phyloP scores from a whole-genome alignment of 2,797 vertebrate species.

The Masticophis lateralis region DNA sequence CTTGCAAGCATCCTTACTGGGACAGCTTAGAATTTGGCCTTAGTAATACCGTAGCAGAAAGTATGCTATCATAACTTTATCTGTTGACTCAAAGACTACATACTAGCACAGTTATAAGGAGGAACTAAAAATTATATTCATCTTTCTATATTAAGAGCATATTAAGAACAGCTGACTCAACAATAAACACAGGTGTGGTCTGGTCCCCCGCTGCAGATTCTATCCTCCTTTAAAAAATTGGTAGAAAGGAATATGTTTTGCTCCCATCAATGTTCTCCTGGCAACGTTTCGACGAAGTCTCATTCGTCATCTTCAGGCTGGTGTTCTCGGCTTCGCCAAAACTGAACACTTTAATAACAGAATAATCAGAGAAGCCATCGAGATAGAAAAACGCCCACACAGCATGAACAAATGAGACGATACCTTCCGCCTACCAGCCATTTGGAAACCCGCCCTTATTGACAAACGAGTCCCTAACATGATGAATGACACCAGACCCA shows the following conservation, averaged over 20 bases:
- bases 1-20: neutral
- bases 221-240: neutral
- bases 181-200: neutral
- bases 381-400: too few relatives aligned
- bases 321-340: too few relatives aligned
- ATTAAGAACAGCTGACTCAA: neutral
- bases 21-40: neutral
- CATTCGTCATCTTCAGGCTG: too few relatives aligned
- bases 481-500: too few relatives aligned
- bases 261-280: neutral
- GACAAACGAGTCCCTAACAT: too few relatives aligned
- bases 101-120: neutral
- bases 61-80: neutral
- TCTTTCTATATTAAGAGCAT: neutral
- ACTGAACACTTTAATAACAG: too few relatives aligned
- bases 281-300: neutral
- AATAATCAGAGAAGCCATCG: too few relatives aligned
- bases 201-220: neutral
- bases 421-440: too few relatives aligned
- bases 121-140: neutral
- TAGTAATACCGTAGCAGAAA: neutral
- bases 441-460: too few relatives aligned
- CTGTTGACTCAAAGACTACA: neutral
- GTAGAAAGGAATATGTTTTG: neutral
- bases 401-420: too few relatives aligned